Base-by-base conservation (phyloP, 2,888 invertebrate genomes). In the Eurytoma adleriae region DNA sequence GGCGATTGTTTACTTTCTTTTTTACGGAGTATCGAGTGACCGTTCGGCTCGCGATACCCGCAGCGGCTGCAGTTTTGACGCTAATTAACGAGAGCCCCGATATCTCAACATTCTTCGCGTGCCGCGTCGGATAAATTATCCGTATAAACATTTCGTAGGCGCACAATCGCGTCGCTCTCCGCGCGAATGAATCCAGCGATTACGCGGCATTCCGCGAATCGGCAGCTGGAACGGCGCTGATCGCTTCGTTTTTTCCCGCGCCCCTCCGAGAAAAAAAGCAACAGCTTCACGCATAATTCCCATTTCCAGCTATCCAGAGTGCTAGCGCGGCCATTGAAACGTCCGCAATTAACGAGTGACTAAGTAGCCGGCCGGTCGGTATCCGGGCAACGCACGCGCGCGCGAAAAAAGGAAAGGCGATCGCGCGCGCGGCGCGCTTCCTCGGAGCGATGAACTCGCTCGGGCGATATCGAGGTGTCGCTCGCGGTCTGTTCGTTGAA, bases 361-460 rank as follows among this genome's bases (percentile, higher is more conserved):
- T 24, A 64, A 70, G 57, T 24, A 62, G n/a, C 20, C 30, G 54
- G 54, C 27, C 7, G 56, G 61, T 64, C 30, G 30, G 20, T 14
- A 64, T n/a, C 16, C 24, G 40, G 16, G 24, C 20, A 27, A 30
- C 56, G 24, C 56, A 48, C 56, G 14, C n/a, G 14, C 12, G 16
- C 13, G 12, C 10, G 24, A 56, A 54, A 56, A 52, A 62, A 20
- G n/a, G 40, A 64, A 3, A 16, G 56, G 16, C 48, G 50, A 7
- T 40, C 40, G 52, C 71, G 67, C 75, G 70, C 67, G 59, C 67
- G 59, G 70, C 57, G 61, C 57, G 66, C 57, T 70, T 71, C 66
- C 66, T 48, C 69, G 59, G 80, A 40, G 64, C 80, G 77, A 80
- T 80, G 80, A 80, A 80, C 80, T 64, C 79, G 54, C 54, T 4